Percentiles rank a stretch among this genome's conserved stretches.
Conservation (phyloP, 2,888 invertebrate genomes). For the Trachelus iudaicus region DNA sequence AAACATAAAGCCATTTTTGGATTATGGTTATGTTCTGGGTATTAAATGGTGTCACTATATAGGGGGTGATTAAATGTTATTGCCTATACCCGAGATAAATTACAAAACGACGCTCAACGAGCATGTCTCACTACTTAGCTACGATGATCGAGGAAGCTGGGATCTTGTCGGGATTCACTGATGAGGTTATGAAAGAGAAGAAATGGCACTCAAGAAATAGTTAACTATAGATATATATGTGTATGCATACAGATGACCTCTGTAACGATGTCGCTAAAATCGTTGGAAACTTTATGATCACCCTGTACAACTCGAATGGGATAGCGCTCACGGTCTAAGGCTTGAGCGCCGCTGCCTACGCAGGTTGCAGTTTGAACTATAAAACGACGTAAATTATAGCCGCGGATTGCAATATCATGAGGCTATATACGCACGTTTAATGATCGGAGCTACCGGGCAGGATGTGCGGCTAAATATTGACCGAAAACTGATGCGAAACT, state of each 20-base stretch:
- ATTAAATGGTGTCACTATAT: not conserved
- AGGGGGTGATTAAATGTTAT: not conserved
- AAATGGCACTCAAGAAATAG: not conserved
- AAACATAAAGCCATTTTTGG: not conserved
- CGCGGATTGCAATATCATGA: slow-evolving; percentile 66
- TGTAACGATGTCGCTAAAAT: not conserved
- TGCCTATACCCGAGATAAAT: not conserved
- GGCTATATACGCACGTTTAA: slow-evolving; percentile 66
- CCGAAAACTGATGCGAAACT: slow-evolving; percentile 40
- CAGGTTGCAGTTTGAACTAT: slow-evolving; percentile 65
- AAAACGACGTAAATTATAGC: slow-evolving; percentile 66
- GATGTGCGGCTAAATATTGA: slow-evolving; percentile 58
- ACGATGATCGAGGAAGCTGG: not conserved
- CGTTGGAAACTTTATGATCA: slow-evolving; percentile 52
- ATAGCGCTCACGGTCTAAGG: slow-evolving; percentile 53
- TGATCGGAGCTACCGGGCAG: slow-evolving; percentile 64
- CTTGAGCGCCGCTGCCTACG: slow-evolving; percentile 53
- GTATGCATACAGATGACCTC: not conserved
- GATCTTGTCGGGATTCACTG: not conserved
- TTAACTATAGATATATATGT: too few species aligned
- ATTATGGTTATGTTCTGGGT: not conserved
- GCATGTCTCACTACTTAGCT: not conserved
- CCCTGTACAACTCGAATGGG: slow-evolving; percentile 59
- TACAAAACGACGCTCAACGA: not conserved
- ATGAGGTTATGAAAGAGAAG: not conserved